Evolutionary conservation across 2,888 invertebrate genomes (phyloP), one percentile per base, ranked within the genome.

Genomic region (Caradrina kadenii): DNA sequence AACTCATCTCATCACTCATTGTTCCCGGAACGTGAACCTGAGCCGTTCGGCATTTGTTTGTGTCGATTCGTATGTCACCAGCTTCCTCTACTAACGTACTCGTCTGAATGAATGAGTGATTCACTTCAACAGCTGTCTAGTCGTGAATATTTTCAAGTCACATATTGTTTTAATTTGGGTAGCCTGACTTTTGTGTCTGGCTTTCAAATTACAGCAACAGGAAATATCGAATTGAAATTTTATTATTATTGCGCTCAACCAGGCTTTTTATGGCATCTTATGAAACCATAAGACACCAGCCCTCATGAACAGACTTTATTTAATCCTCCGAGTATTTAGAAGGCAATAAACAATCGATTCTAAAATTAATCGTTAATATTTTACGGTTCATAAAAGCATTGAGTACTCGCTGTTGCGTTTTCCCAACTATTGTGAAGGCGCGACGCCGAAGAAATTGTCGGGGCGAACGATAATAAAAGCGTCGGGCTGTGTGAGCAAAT

Each of bases 361-460:
- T 81, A 80, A 85, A 83, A 83, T 83, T 85, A 84, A 83, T 84
- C 85, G 84, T 84, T 87, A 88, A 90, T 86, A 82, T 88, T 92
- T 91, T 88, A 93, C 89, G 89, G 89, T 85, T 88, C 92, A 89
- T 94, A 93, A 94, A 93, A 88, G 86, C 87, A 88, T 90, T 76
- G 74, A 83, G 74, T 87, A 82, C 80, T 83, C 81, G 78, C 83
- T 81, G 85, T 85, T 85, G 84, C 84, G 83, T 89, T 90, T 89
- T 85, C 87, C 82, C 84, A 79, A 85, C 86, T 86, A 89, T 92
- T 91, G 92, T 91, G 89, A 85, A 88, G 83, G 84, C 61, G 85
- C 85, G 85, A 85, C 86, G 86, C 84, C 87, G 84, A 87, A 86
- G 78, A 85, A 84, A 84, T 85, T 76, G 85, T 81, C 83, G 77